Evolutionary conservation across 30 jellyfish, hydroid and myxozoan genomes (phyloP).

Genomic region (Calvadosia cruxmelitensis): DNA sequence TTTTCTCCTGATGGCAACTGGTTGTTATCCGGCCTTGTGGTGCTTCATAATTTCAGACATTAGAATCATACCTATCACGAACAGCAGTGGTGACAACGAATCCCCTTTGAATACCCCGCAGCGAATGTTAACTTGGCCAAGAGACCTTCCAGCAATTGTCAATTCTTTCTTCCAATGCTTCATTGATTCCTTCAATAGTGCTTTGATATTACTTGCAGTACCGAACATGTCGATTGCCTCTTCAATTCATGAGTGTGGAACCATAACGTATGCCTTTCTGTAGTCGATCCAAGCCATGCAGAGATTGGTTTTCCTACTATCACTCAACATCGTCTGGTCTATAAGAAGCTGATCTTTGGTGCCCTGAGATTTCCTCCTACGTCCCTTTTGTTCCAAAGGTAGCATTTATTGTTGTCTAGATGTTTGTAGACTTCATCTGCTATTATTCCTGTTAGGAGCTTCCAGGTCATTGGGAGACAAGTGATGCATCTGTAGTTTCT

Average conservation of each 20-base stretch:
- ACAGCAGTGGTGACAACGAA: conserved; percentile 7
- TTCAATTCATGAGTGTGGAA: not conserved
- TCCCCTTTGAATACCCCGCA: conserved; percentile 24
- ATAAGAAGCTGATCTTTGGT: conserved; percentile 1
- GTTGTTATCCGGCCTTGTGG: conserved; percentile 2
- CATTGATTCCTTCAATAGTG: too few species aligned
- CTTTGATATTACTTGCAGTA: too few species aligned
- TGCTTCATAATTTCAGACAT: conserved; percentile 8
- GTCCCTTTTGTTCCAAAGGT: conserved; percentile 2
- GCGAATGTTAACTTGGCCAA: conserved; percentile 8
- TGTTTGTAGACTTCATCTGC: conserved; percentile 4
- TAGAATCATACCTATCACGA: conserved; percentile 11
- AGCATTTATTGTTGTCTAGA: too few species aligned
- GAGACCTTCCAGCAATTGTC: too few species aligned
- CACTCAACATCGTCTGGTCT: too few species aligned
- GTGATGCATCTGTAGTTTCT: conserved; percentile 20
- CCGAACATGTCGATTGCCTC: not conserved
- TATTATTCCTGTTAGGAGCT: conserved; percentile 10
- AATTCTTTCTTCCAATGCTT: too few species aligned
- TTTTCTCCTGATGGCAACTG: not conserved
- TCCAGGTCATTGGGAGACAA: conserved; percentile 14
- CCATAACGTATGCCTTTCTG: conserved; percentile 1
- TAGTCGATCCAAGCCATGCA: conserved; percentile 3
- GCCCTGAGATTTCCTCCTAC: not conserved
- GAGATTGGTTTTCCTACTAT: not conserved